phyloP scores from a whole-genome alignment of 1,140 invertebrate species.

The Rhyzopertha dominica region DNA sequence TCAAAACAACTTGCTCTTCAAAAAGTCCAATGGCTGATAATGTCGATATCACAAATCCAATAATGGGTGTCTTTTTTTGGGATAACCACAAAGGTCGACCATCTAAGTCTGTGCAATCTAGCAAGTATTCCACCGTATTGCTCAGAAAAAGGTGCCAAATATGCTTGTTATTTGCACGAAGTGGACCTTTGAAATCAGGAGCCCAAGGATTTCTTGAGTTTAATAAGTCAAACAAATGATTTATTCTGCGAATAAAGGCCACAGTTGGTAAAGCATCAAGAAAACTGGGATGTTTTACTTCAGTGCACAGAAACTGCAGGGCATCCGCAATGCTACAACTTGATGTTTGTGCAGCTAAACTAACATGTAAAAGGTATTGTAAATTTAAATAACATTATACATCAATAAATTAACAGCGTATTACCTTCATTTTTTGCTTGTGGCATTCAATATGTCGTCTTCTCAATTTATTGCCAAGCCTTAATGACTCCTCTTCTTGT shows the following conservation, averaged over 20 bases:
- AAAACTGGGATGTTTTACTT: slow-evolving; percentile 20
- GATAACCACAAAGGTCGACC: not conserved
- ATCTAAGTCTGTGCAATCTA: slow-evolving; percentile 1
- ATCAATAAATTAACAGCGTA: not conserved
- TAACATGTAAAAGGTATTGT: slow-evolving; percentile 12
- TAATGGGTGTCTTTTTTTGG: slow-evolving; percentile 9
- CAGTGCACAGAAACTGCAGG: slow-evolving; percentile 15
- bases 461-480: slow-evolving; percentile 2
- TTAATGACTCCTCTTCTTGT: not conserved
- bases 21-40: slow-evolving; percentile 6
- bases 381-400: not conserved
- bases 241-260: slow-evolving; percentile 26
- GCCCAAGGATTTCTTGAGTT: slow-evolving; percentile 24
- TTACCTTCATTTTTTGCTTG: slow-evolving; percentile 7
- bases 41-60: slow-evolving; percentile 12
- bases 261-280: slow-evolving; percentile 17
- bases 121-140: slow-evolving; percentile 8
- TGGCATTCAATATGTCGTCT: slow-evolving; percentile 2
- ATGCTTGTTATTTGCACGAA: slow-evolving; percentile 15
- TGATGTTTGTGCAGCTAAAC: slow-evolving; percentile 26
- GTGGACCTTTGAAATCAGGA: slow-evolving; percentile 25
- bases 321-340: slow-evolving; percentile 26
- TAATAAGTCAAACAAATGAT: slow-evolving; percentile 29
- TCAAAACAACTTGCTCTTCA: slow-evolving; percentile 15
- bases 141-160: slow-evolving; percentile 15